These are phyloP conservation scores for Genyomyrus donnyi DNA, from an alignment of 2,113 vertebrate genomes.

Conservation along the genomic window DNA sequence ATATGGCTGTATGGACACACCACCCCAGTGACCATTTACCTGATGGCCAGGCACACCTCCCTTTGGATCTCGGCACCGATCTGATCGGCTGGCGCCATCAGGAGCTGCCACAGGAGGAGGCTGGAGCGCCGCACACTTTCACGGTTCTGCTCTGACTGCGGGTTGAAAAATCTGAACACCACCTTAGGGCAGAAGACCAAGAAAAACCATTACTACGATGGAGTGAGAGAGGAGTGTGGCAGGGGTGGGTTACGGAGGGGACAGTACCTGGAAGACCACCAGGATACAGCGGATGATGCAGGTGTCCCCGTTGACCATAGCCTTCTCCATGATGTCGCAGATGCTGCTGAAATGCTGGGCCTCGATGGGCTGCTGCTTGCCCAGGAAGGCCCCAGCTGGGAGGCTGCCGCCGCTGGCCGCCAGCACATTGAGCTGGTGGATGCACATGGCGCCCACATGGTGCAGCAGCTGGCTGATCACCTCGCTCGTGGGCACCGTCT, in stretches of 20 bases:
- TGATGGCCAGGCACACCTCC: constrained; percentile 93
- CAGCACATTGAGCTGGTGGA: constrained; percentile 92
- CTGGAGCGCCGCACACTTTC: constrained; percentile 84
- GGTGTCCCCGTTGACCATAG: constrained; percentile 91
- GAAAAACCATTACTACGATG: background rate
- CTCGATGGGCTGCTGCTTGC: constrained; percentile 92
- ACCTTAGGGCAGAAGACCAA: constrained; percentile 63
- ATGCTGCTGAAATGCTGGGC: constrained; percentile 91
- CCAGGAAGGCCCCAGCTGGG: constrained; percentile 78
- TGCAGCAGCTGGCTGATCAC: constrained; percentile 96
- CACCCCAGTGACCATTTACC: constrained; percentile 52
- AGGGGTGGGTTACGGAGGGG: too few species aligned
- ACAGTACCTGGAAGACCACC: constrained; percentile 87
- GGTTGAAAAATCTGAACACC: constrained; percentile 95
- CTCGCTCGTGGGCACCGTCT: constrained; percentile 79
- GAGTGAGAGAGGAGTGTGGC: background rate
- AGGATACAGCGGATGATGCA: constrained; percentile 94
- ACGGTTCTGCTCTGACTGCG: constrained; percentile 86
- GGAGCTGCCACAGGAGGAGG: constrained; percentile 86
- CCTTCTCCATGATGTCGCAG: constrained; percentile 98
- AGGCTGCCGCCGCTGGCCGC: constrained; percentile 74
- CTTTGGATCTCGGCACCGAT: constrained; percentile 88
- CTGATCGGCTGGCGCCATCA: constrained; percentile 92
- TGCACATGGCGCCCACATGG: constrained; percentile 97
- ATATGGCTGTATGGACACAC: background rate